Evolutionary conservation across 1,140 invertebrate genomes (phyloP).

Genomic region (Caenorhabditis latens): DNA sequence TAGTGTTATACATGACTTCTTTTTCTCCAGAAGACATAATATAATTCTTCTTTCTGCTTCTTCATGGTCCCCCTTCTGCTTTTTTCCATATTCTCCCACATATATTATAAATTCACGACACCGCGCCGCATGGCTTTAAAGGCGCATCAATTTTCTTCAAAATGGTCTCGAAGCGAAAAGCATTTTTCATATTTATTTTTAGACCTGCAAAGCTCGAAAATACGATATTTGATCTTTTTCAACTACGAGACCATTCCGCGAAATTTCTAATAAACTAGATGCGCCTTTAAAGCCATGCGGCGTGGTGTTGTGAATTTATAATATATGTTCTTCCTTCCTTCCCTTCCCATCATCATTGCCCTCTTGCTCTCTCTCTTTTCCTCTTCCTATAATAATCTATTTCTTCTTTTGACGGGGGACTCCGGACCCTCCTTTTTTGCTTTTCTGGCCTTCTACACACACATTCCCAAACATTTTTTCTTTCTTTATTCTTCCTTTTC

Average conservation of each 20-base stretch:
- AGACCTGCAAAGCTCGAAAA: too few species aligned
- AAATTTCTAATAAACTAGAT: too few species aligned
- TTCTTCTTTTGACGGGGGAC: background rate
- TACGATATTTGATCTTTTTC: too few species aligned
- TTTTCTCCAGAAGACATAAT: slow-evolving; percentile 43
- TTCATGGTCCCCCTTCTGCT: background rate
- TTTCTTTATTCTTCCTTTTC: background rate
- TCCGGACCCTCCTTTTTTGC: background rate
- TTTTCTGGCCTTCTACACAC: background rate
- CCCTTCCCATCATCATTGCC: slow-evolving; percentile 1
- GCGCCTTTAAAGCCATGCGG: too few species aligned
- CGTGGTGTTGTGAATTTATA: too few species aligned
- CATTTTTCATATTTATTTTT: too few species aligned
- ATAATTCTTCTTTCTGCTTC: slow-evolving; percentile 24
- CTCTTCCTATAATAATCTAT: slow-evolving; percentile 23
- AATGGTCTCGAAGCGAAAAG: too few species aligned
- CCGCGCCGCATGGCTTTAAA: too few species aligned
- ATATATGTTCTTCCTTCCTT: slow-evolving; percentile 40
- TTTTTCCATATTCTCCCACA: slow-evolving; percentile 29
- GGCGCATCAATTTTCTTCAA: too few species aligned
- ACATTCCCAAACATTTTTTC: background rate
- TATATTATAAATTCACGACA: too few species aligned
- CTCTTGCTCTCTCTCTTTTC: background rate
- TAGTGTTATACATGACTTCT: background rate
- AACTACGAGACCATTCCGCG: too few species aligned